A percentile compares a stretch with the other conserved stretches of the same genome.
Evolutionary conservation across 2,797 vertebrate genomes (phyloP).

Genomic region (Mergus octosetaceus): DNA sequence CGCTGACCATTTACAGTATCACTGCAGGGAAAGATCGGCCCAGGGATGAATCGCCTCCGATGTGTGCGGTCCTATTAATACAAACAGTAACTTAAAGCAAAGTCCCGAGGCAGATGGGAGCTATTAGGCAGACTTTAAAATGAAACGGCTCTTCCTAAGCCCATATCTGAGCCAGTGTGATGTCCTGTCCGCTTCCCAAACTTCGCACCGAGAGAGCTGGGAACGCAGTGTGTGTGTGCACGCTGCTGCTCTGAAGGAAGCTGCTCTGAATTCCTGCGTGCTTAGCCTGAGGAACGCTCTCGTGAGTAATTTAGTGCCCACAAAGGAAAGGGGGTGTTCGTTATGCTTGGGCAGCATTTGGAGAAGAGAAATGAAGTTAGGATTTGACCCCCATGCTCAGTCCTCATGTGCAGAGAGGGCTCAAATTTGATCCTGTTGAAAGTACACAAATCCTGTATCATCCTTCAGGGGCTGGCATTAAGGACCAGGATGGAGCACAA

Average conservation of each 20-base stretch:
- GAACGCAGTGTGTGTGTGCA: rapidly evolving
- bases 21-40: constrained; percentile 28
- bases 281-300: not conserved
- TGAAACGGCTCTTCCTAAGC: not conserved
- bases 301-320: not conserved
- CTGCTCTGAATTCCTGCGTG: not conserved
- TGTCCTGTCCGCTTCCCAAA: not conserved
- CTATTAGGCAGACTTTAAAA: constrained; percentile 16
- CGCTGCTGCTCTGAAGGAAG: not conserved
- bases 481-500: not conserved
- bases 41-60: not conserved
- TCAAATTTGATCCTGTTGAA: not conserved
- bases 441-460: not conserved
- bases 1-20: constrained; percentile 68
- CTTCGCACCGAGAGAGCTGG: not conserved
- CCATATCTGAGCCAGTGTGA: not conserved
- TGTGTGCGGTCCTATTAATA: constrained; percentile 43
- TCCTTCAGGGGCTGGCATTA: not conserved
- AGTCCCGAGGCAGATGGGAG: constrained; percentile 9
- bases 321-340: not conserved
- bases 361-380: not conserved
- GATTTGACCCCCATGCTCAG: not conserved
- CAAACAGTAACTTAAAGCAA: constrained; percentile 19
- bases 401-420: not conserved
- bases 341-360: not conserved